phyloP scores from a whole-genome alignment of 2,113 vertebrate species.

The Leiothrix lutea region DNA sequence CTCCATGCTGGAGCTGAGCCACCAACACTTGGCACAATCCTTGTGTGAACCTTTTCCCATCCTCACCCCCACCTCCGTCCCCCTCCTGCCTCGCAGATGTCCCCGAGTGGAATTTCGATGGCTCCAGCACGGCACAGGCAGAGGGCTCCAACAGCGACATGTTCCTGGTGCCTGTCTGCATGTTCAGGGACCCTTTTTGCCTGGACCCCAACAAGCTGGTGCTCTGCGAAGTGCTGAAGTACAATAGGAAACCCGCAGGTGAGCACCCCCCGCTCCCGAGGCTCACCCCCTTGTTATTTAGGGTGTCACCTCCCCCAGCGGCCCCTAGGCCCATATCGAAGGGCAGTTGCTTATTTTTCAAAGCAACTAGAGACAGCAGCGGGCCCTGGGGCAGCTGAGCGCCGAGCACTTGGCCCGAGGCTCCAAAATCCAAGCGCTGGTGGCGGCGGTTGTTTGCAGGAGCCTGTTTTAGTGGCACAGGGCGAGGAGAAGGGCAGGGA shows the following conservation, averaged over 20 bases:
- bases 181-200: constrained; percentile 81
- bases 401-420: not conserved
- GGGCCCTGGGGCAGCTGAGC: not conserved
- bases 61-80: fast-evolving
- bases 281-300: not conserved
- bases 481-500: not conserved
- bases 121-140: constrained; percentile 77
- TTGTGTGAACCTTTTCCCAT: not conserved
- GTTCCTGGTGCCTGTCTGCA: constrained; percentile 74
- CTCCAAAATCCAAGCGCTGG: not conserved
- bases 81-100: constrained; percentile 61
- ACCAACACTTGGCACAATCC: not conserved
- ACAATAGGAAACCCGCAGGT: constrained; percentile 79
- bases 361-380: not conserved
- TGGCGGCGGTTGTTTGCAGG: not conserved
- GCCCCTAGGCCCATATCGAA: too few relatives aligned
- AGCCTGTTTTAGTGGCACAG: not conserved
- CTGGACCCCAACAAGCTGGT: constrained; percentile 79
- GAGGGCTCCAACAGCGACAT: constrained; percentile 87
- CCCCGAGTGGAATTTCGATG: constrained; percentile 81
- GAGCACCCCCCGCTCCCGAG: not conserved
- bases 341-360: too few relatives aligned
- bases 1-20: not conserved
- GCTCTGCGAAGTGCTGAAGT: constrained; percentile 81
- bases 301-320: fast-evolving